Conservation (phyloP, 2,888 invertebrate species). For the Synergus laeviventris region DNA sequence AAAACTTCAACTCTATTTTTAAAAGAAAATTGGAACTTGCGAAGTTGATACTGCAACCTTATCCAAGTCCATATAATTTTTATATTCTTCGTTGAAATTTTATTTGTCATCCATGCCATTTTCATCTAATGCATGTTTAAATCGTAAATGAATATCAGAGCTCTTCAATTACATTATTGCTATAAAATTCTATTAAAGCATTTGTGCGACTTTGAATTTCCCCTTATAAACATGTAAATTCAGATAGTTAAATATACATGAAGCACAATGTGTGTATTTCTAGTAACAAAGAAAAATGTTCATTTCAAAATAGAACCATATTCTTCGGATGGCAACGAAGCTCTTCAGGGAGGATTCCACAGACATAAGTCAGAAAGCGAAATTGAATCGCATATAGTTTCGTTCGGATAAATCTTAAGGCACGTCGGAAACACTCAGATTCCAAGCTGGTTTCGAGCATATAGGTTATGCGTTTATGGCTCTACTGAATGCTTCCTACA, state of each 20-base stretch:
- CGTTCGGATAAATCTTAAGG: conserved; percentile 25
- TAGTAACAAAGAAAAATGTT: background rate
- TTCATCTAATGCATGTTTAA: background rate
- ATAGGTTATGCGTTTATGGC: conserved; percentile 13
- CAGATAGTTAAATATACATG: background rate
- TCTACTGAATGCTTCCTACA: conserved; percentile 1
- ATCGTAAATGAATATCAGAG: no score
- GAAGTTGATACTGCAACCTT: background rate
- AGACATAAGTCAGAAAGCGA: conserved; percentile 15
- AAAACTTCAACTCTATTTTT: background rate
- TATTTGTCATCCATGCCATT: background rate
- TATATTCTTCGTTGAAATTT: background rate
- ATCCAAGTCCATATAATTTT: background rate
- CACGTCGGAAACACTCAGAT: background rate
- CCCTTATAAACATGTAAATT: background rate
- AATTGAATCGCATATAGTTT: conserved; percentile 27
- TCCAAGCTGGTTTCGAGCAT: conserved; percentile 4
- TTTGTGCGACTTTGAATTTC: background rate
- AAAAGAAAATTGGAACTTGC: background rate
- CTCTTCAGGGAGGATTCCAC: background rate
- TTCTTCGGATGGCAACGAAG: background rate
- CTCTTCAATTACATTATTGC: no score
- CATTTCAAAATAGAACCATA: background rate
- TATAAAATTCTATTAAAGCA: no score
- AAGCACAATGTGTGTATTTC: background rate